Percentiles rank a stretch among this genome's conserved stretches.
Conservation (phyloP, 2,888 invertebrate genomes). For the Chrysotoxum bicinctum region DNA sequence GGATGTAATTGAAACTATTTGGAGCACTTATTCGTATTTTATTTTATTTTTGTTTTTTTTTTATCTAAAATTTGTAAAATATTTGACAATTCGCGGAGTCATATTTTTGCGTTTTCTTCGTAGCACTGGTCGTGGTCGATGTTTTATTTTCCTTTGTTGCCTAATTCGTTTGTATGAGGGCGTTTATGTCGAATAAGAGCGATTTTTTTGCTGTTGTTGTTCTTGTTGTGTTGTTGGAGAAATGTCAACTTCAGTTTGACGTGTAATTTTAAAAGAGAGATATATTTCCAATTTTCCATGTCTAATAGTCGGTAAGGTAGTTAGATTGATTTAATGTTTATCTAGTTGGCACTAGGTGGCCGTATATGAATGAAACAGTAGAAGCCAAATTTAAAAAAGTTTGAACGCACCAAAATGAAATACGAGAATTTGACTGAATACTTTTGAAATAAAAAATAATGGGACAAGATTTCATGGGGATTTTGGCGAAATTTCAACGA, state of each 20-base stretch:
- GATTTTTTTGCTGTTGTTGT: slow-evolving; percentile 17
- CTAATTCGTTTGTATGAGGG: slow-evolving; percentile 20
- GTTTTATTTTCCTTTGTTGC: slow-evolving; percentile 67
- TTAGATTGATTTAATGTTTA: neutral
- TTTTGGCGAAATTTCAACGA: no score
- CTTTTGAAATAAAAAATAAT: no score
- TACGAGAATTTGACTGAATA: no score
- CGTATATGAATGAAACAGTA: neutral
- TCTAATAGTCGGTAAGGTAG: neutral
- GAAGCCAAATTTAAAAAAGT: no score
- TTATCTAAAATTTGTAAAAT: slow-evolving; percentile 50
- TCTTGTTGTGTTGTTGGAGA: slow-evolving; percentile 24
- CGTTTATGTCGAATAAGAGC: slow-evolving; percentile 31
- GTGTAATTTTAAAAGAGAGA: slow-evolving; percentile 15
- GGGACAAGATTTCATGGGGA: no score
- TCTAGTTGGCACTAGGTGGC: slow-evolving; percentile 1
- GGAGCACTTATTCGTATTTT: slow-evolving; percentile 28
- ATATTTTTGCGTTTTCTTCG: slow-evolving; percentile 49
- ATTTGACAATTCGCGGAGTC: slow-evolving; percentile 70
- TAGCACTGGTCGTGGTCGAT: slow-evolving; percentile 31
- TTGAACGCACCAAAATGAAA: no score
- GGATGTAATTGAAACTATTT: slow-evolving; percentile 22
- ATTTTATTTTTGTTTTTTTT: slow-evolving; percentile 17
- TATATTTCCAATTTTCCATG: rapidly evolving
- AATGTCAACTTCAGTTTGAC: slow-evolving; percentile 51